A percentile compares a stretch with the other conserved stretches of the same genome.
phyloP scores from a whole-genome alignment of 2,888 invertebrate genomes.

The Tryphoninae sp. region DNA sequence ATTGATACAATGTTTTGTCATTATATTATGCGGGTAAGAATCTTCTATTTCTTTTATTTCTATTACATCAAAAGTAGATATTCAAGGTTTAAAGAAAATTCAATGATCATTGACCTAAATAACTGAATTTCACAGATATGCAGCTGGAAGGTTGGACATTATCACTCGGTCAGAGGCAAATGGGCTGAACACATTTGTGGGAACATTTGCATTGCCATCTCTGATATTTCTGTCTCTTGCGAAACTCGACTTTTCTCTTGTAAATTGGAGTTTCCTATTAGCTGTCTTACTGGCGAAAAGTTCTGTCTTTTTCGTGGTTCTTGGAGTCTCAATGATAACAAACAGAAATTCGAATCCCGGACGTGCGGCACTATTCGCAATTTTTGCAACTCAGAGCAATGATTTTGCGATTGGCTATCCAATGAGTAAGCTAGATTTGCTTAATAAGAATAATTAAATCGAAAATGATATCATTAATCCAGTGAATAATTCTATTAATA shows the following conservation, averaged over 20 bases:
- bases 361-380: conserved; percentile 94
- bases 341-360: conserved; percentile 92
- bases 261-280: conserved; percentile 96
- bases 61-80: not conserved
- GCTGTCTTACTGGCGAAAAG: conserved; percentile 93
- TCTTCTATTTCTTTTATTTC: not conserved
- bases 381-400: conserved; percentile 98
- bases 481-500: too few relatives aligned
- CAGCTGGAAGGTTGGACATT: conserved; percentile 91
- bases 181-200: conserved; percentile 95
- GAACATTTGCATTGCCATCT: conserved; percentile 95
- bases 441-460: not conserved
- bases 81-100: not conserved
- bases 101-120: not conserved
- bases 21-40: conserved; percentile 93
- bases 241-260: conserved; percentile 89
- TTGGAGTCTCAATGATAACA: conserved; percentile 89
- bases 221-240: conserved; percentile 95
- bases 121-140: conserved; percentile 84
- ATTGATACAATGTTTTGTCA: conserved; percentile 94
- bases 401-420: conserved; percentile 98
- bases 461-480: too few relatives aligned
- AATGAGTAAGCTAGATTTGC: conserved; percentile 86
- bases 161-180: conserved; percentile 92
- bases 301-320: conserved; percentile 91